Evolutionary conservation across 2,797 vertebrate genomes (phyloP).

Genomic region (Poliocrania exsul): DNA sequence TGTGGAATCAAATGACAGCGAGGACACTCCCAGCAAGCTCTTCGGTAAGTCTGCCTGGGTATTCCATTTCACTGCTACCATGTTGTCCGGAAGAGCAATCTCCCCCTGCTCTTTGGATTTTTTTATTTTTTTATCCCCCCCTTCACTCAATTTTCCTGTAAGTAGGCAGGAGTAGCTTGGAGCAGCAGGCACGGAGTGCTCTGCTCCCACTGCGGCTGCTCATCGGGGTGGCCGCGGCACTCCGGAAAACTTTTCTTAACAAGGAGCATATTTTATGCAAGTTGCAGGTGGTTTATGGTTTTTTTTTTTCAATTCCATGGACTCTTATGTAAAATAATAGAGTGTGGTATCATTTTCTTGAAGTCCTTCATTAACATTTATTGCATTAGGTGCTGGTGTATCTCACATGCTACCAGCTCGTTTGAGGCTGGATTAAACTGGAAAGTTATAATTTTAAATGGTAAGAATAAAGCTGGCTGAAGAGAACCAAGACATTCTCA

Average conservation of each 20-base stretch:
- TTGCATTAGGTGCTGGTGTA: slow-evolving; percentile 12
- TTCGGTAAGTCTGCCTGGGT: slow-evolving; percentile 91
- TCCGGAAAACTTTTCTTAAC: slow-evolving; percentile 67
- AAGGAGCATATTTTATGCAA: slow-evolving; percentile 41
- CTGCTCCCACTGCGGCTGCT: not conserved
- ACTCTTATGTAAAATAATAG: not conserved
- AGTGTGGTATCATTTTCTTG: not conserved
- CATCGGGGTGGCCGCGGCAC: not conserved
- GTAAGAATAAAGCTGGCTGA: slow-evolving; percentile 24
- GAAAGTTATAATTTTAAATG: slow-evolving; percentile 41
- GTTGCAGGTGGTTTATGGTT: not conserved
- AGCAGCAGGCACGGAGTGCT: not conserved
- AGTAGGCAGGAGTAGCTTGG: slow-evolving; percentile 30
- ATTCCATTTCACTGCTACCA: slow-evolving; percentile 76
- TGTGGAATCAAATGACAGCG: slow-evolving; percentile 90
- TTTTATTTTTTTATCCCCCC: too few relatives aligned
- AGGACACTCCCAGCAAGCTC: slow-evolving; percentile 95
- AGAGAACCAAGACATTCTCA: slow-evolving; percentile 41
- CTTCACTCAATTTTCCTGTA: slow-evolving; percentile 32
- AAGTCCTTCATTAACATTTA: slow-evolving; percentile 37
- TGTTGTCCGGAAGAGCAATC: slow-evolving; percentile 73
- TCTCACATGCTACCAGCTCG: slow-evolving; percentile 2
- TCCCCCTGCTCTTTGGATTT: not conserved
- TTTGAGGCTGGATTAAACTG: slow-evolving; percentile 39
- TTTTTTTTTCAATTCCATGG: not conserved